A percentile compares a stretch with the other conserved stretches of the same genome.
phyloP scores from a whole-genome alignment of 2,113 vertebrate species.

The Erythrolamprus reginae region DNA sequence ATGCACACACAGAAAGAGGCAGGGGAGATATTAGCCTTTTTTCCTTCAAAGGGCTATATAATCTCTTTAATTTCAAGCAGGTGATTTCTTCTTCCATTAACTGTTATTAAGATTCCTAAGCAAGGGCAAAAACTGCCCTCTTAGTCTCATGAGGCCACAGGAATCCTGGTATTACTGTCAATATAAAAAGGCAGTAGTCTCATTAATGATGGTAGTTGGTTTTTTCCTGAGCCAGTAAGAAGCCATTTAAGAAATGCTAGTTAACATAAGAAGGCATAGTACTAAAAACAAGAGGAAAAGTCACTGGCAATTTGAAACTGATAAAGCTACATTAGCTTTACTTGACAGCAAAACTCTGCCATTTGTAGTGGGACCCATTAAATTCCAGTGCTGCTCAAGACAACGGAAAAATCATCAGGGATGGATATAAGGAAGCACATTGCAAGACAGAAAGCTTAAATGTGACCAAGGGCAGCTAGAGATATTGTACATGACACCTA shows the following conservation, averaged over 20 bases:
- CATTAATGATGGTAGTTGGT: background rate
- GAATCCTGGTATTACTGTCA: slow-evolving; percentile 32
- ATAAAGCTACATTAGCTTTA: background rate
- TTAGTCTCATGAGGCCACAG: background rate
- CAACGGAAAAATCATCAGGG: background rate
- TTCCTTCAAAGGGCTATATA: background rate
- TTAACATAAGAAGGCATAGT: slow-evolving; percentile 7
- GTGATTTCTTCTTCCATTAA: background rate
- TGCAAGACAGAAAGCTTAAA: background rate
- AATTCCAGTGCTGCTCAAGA: background rate
- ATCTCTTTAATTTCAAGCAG: background rate
- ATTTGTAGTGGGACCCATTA: background rate
- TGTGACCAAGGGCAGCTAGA: background rate
- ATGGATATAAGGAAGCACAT: background rate
- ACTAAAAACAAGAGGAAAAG: background rate
- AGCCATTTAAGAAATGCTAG: slow-evolving; percentile 28
- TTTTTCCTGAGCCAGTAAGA: slow-evolving; percentile 12
- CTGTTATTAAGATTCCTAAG: background rate
- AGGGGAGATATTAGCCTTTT: background rate
- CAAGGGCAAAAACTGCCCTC: background rate
- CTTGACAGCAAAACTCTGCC: background rate
- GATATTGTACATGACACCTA: background rate
- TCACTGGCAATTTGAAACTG: slow-evolving; percentile 13
- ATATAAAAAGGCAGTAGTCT: slow-evolving; percentile 33
- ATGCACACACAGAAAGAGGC: background rate